Conservation (phyloP, 2,797 vertebrate genomes). For the Micropoecilia bifurca region DNA sequence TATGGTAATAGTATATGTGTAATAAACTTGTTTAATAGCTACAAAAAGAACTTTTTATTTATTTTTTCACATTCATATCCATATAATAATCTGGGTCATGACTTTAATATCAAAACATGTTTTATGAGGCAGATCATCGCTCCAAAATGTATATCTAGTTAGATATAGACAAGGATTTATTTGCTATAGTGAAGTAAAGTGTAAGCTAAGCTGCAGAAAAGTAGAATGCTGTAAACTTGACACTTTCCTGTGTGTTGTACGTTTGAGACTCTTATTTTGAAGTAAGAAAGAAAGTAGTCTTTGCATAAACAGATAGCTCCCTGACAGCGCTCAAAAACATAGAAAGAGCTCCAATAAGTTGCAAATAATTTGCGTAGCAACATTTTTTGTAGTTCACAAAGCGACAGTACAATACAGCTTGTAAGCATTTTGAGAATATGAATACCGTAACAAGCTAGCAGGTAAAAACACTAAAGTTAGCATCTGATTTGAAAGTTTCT, state of each 20-base stretch:
- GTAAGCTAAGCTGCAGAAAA: not conserved
- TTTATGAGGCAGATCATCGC: not conserved
- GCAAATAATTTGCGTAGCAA: not conserved
- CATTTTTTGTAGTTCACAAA: not conserved
- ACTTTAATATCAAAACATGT: not conserved
- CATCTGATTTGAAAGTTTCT: not conserved
- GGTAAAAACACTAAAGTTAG: not conserved
- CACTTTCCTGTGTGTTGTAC: not conserved
- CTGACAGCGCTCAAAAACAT: not conserved
- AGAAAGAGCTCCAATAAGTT: not conserved
- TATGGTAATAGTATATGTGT: slow-evolving; percentile 67
- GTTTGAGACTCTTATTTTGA: slow-evolving; percentile 1
- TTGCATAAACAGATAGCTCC: not conserved
- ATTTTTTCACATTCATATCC: not conserved
- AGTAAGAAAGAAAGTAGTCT: not conserved
- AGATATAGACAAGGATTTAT: not conserved
- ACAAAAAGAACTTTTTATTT: not conserved
- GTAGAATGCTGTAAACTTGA: not conserved
- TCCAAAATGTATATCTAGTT: not conserved
- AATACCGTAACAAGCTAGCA: not conserved
- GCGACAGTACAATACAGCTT: not conserved
- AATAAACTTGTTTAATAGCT: slow-evolving; percentile 67
- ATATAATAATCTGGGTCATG: not conserved
- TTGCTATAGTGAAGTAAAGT: not conserved
- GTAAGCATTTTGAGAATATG: not conserved